Percentiles rank a stretch among this genome's conserved stretches.
Conservation (phyloP, 2,888 invertebrate genomes). For the Eilema depressum region DNA sequence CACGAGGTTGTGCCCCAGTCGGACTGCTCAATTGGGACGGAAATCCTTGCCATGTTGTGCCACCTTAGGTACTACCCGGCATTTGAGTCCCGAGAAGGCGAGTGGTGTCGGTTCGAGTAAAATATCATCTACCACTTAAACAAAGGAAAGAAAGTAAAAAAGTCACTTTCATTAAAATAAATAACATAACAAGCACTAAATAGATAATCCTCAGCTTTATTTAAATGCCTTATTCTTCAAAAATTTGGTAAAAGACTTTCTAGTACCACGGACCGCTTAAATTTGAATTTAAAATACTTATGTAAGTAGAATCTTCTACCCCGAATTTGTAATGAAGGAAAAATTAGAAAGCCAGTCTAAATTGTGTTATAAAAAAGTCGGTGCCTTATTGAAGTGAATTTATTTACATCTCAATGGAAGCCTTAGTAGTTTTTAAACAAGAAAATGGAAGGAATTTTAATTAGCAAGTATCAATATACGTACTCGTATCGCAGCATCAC, state of each 20-base stretch:
- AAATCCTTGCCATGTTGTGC: too few species aligned
- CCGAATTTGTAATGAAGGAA: conserved; percentile 24
- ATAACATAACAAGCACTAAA: background rate
- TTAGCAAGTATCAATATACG: background rate
- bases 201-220: conserved; percentile 9
- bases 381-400: conserved; percentile 13
- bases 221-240: conserved; percentile 6
- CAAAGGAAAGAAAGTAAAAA: background rate
- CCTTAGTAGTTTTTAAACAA: conserved; percentile 5
- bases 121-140: too few species aligned
- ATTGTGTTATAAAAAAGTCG: conserved; percentile 16
- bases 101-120: too few species aligned
- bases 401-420: conserved; percentile 17
- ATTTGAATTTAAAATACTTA: conserved; percentile 22
- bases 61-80: too few species aligned
- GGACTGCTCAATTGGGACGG: too few species aligned
- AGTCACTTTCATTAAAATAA: background rate
- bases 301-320: conserved; percentile 19
- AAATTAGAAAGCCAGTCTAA: conserved; percentile 10
- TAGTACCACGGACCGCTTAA: background rate
- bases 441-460: conserved; percentile 4
- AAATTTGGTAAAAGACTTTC: conserved; percentile 10
- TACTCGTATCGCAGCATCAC: background rate
- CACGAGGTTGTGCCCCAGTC: too few species aligned
- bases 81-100: too few species aligned